Base-by-base conservation (phyloP, 2,797 vertebrate species). In the Dicrostonyx torquatus region DNA sequence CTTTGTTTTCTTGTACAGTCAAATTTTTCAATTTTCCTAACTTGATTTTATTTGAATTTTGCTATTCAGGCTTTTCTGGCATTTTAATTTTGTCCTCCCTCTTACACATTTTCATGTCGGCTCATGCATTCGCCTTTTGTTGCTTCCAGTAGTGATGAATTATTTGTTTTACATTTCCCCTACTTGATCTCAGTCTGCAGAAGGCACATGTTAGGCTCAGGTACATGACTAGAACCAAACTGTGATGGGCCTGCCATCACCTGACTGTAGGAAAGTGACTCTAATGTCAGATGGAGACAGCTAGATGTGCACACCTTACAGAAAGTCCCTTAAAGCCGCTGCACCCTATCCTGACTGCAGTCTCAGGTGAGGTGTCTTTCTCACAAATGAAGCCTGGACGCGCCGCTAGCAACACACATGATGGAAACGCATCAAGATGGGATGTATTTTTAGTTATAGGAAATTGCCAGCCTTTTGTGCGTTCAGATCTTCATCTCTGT, bases 391-490 rank as follows among this genome's bases (percentile, higher is more conserved):
- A 89, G 73, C 91, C 87, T 75, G 91, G 93, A 82, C 95, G 58
- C 0, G 0, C 84, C 78, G 37, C 78, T 73, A 80, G 94, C 72
- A 78, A 31, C 26, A 48, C 75, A 80, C 15, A 2, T 76, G 91
- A 89, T 18, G 11, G 43, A 79, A 77, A 90, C 50, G 92, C 96
- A 90, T 78, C 80, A 53, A 92, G 76, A 73, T 34, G 53, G 85
- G 31, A 26, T 89, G 50, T 97, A 95, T 95, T 95, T 97, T 96
- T 96, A 97, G 94, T 75, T 86, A 29, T 50, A 88, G 89, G 64
- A 95, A 94, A 96, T 97, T 90, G 83, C 93, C 75, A 48, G 89
- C 96, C 82, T 73, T 94, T 89, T 90, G 77, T 86, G 91, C 77
- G 40, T 90, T 95, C 90, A 91, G 80, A 68, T 48, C 73, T 89